Conservation (phyloP, 2,113 vertebrate genomes). For the Copsychus sechellarum region DNA sequence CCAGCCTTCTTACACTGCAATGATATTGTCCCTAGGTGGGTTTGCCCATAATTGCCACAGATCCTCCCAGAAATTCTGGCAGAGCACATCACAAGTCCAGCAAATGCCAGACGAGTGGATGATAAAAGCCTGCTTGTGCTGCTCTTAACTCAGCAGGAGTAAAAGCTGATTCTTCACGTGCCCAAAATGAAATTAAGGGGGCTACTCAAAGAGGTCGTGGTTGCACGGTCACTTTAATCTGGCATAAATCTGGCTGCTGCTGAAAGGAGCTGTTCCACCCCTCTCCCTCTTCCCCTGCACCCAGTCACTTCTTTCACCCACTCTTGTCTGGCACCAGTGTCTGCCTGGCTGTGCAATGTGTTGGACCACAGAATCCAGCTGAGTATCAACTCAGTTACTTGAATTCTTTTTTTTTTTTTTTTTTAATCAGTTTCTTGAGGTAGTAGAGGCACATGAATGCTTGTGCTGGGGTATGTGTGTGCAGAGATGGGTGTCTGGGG, state of each 20-base stretch:
- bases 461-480: background rate
- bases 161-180: slow-evolving; percentile 34
- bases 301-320: background rate
- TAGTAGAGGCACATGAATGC: background rate
- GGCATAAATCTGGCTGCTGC: slow-evolving; percentile 47
- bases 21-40: slow-evolving; percentile 47
- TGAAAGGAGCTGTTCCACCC: slow-evolving; percentile 7
- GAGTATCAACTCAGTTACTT: background rate
- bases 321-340: background rate
- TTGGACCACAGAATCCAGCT: background rate
- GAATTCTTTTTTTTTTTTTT: background rate
- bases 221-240: slow-evolving; percentile 50
- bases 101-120: background rate
- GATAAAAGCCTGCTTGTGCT: slow-evolving; percentile 51
- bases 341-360: background rate
- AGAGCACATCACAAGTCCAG: slow-evolving; percentile 37
- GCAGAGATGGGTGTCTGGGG: background rate
- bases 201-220: slow-evolving; percentile 39
- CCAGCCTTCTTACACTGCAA: slow-evolving; percentile 34
- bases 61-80: slow-evolving; percentile 49
- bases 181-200: slow-evolving; percentile 54
- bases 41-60: slow-evolving; percentile 39
- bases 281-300: background rate
- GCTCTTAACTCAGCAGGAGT: background rate
- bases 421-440: background rate